Percentiles rank a stretch among this genome's conserved stretches.
Conservation (phyloP, 1,140 invertebrate genomes). For the Acarapis woodi region DNA sequence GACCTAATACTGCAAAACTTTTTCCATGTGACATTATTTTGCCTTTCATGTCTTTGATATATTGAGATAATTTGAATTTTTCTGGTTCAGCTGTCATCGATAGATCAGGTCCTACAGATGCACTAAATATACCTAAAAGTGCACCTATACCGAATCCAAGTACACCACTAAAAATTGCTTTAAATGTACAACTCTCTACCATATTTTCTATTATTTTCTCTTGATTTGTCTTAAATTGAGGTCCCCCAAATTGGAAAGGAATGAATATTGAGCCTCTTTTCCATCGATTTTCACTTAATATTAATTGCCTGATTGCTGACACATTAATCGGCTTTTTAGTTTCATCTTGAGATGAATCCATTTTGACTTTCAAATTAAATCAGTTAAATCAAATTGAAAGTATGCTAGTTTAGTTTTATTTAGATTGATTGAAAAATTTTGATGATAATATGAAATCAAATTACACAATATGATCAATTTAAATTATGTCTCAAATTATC, state of each 20-base stretch:
- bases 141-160: slow-evolving; percentile 70
- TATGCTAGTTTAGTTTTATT: no score
- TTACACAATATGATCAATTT: no score
- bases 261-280: neutral
- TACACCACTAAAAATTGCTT: slow-evolving; percentile 60
- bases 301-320: no score
- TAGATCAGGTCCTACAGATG: slow-evolving; percentile 68
- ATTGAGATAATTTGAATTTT: slow-evolving; percentile 47
- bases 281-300: neutral
- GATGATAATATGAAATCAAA: no score
- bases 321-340: no score
- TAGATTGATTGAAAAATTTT: no score
- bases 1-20: slow-evolving; percentile 83
- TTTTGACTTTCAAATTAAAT: no score
- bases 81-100: slow-evolving; percentile 32
- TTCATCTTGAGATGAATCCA: no score
- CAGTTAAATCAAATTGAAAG: no score
- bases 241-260: neutral
- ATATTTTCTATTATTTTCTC: slow-evolving; percentile 54
- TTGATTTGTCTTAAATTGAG: slow-evolving; percentile 26
- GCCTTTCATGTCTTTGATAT: slow-evolving; percentile 64
- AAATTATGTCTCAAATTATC: no score
- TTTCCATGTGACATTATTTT: slow-evolving; percentile 75
- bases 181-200: slow-evolving; percentile 75
- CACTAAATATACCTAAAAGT: slow-evolving; percentile 74